Evolutionary conservation across 2,797 vertebrate species (phyloP).

Genomic region (Danio kyathit): DNA sequence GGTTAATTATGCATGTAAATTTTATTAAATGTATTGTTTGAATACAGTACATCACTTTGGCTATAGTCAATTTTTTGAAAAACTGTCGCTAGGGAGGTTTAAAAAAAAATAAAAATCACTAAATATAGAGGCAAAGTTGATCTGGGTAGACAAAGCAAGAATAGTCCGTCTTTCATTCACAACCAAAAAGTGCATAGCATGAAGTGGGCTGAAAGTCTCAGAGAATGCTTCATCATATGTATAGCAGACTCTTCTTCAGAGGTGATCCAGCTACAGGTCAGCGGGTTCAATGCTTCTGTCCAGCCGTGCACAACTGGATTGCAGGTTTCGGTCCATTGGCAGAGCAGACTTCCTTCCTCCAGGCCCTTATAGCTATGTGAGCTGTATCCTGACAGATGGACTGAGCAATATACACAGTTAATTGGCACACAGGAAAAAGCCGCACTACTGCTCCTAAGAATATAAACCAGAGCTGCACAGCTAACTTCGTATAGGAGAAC

Average conservation of each 20-base stretch:
- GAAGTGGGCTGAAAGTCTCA: neutral
- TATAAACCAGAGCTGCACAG: constrained; percentile 52
- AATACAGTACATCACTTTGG: no score
- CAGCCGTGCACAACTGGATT: constrained; percentile 43
- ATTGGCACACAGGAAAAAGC: constrained; percentile 27
- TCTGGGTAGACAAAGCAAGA: neutral
- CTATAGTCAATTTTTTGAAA: no score
- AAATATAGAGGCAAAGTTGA: no score
- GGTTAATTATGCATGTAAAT: no score
- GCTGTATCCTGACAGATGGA: constrained; percentile 52
- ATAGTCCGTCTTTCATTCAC: neutral
- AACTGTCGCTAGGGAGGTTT: no score
- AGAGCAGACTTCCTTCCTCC: constrained; percentile 62
- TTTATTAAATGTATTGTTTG: no score
- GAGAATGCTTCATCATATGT: constrained; percentile 5
- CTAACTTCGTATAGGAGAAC: neutral
- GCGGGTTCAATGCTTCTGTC: constrained; percentile 30
- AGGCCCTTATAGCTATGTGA: constrained; percentile 44
- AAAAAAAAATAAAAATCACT: no score
- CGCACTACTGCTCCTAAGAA: constrained; percentile 23
- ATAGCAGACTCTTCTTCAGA: neutral
- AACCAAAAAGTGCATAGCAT: neutral
- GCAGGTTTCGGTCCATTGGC: constrained; percentile 58
- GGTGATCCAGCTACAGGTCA: constrained; percentile 21
- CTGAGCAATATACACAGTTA: constrained; percentile 12